Base-by-base conservation (phyloP, 2,888 invertebrate species). In the Aphelenchoides bicaudatus region DNA sequence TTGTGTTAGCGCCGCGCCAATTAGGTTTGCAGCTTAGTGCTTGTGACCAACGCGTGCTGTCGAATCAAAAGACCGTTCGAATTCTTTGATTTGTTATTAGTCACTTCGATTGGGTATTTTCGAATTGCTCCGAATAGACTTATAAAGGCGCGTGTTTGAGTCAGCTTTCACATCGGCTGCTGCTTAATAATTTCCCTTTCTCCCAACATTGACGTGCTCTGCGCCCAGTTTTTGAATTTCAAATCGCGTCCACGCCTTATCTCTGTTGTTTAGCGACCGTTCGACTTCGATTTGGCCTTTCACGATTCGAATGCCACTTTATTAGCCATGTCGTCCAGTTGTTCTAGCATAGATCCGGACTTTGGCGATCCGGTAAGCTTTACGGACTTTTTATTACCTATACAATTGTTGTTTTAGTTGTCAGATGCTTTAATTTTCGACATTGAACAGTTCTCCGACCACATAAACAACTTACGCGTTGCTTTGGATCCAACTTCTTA, bases 391-490 rank as follows among this genome's bases (percentile, higher is more conserved):
- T 34, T n/a, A 10, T 34, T 34, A 34, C 34, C n/a, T n/a, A 34
- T n/a, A 10, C 34, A 34, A 34, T 34, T 10, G 34, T 6, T 21
- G 25, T 46, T 72, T 62, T 50, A 73, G 68, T 66, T 74, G 38
- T 65, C 71, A 25, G 60, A 70, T 34, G 62, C 67, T n/a, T 61
- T 75, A 47, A 66, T 75, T 19, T 56, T 62, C 8, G 73, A 74
- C 59, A 71, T 75, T 29, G 75, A 75, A 56, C 59, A 66, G 16
- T 75, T 75, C 57, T 73, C 73, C 3, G 66, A 73, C 23, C 71
- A 72, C 58, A 61, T 67, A 13, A 63, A 65, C 47, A 60, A 69
- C 0, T 67, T 75, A 3, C 59, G 73, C 19, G 53, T 62, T 16
- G 66, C 72, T 5, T 61, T 75, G 29, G 71, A 72, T 48, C 34